Evolutionary conservation across 1,140 invertebrate genomes (phyloP).

Genomic region (Pachyrhynchus sulphureomaculatus): DNA sequence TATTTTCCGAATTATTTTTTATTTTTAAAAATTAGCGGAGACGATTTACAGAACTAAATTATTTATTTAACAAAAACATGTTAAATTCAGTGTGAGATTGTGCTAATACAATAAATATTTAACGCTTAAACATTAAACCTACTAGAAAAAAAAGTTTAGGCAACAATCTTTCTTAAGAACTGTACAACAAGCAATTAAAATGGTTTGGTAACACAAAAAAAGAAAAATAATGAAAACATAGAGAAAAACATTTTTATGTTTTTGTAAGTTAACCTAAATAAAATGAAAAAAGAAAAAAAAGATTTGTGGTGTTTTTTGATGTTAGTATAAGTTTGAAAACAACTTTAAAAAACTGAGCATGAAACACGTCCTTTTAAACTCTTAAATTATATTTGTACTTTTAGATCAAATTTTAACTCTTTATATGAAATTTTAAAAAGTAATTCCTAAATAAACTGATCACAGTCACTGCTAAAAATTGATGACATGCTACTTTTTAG

Average conservation of each 20-base stretch:
- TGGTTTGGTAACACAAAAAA: neutral
- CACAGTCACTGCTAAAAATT: conserved; percentile 24
- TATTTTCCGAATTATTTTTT: too few relatives aligned
- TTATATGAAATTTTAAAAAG: conserved; percentile 23
- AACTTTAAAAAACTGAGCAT: neutral
- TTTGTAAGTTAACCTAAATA: neutral
- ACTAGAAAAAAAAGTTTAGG: neutral
- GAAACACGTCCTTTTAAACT: conserved; percentile 13
- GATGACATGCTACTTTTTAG: conserved; percentile 24
- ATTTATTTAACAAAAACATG: too few relatives aligned
- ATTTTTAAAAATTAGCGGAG: too few relatives aligned
- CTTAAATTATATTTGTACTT: conserved; percentile 25
- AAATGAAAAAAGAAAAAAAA: neutral
- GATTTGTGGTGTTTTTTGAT: too few relatives aligned
- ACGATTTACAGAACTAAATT: too few relatives aligned
- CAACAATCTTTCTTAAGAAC: neutral
- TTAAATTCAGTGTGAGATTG: too few relatives aligned
- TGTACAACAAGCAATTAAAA: neutral
- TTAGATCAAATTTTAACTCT: too few relatives aligned
- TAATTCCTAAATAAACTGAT: conserved; percentile 26
- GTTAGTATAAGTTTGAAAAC: too few relatives aligned
- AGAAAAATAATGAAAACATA: too few relatives aligned
- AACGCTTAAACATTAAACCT: conserved; percentile 25
- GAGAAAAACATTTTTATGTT: neutral
- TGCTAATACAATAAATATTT: conserved; percentile 18